Conservation (phyloP, 2,888 invertebrate genomes). For the Boloria euphrosyne region DNA sequence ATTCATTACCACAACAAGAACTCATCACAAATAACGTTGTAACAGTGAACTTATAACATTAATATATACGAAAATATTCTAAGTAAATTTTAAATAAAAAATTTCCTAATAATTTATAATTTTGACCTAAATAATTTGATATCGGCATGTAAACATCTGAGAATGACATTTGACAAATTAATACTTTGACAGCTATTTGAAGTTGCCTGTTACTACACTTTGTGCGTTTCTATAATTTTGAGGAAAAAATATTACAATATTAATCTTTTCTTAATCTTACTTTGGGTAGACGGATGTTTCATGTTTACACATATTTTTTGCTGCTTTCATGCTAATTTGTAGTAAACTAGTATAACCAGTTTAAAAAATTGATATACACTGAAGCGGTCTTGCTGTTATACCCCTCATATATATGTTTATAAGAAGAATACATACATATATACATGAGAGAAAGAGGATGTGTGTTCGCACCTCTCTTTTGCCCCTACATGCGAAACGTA, state of each 20-base stretch:
- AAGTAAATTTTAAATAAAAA: conserved; percentile 33
- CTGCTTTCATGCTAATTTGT: too few species aligned
- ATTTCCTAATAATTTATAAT: conserved; percentile 50
- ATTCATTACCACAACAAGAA: conserved; percentile 77
- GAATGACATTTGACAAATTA: conserved; percentile 58
- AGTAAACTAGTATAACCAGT: too few species aligned
- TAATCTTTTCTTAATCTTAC: too few species aligned
- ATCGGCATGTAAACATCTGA: conserved; percentile 67
- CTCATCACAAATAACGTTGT: conserved; percentile 65
- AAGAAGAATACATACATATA: too few species aligned
- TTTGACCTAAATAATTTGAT: conserved; percentile 62
- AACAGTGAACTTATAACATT: conserved; percentile 41
- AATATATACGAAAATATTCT: conserved; percentile 39
- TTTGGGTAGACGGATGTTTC: too few species aligned
- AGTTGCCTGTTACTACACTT: background rate
- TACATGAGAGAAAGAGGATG: too few species aligned
- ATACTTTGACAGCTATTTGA: conserved; percentile 44
- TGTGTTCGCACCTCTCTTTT: too few species aligned
- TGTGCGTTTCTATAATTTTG: background rate
- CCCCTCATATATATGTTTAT: too few species aligned
- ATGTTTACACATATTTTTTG: too few species aligned
- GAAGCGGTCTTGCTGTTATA: too few species aligned
- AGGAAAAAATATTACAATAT: conserved; percentile 3
- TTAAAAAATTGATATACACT: too few species aligned
- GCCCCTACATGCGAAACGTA: too few species aligned